Percentiles rank a stretch among this genome's conserved stretches.
Conservation (phyloP, 2,888 invertebrate genomes). For the Microctonus aethiopoides region DNA sequence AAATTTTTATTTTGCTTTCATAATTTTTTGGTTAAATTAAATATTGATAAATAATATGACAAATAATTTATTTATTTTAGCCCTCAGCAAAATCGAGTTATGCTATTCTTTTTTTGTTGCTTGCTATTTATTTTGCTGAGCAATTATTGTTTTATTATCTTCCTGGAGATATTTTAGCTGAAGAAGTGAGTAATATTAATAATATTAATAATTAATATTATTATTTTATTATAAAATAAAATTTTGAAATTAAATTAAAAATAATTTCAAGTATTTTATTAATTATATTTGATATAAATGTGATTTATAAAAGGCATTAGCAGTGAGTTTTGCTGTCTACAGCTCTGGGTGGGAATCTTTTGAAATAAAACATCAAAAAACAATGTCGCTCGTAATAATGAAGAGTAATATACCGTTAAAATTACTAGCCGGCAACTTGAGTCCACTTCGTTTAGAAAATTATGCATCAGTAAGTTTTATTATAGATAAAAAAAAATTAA, state of each 20-base stretch:
- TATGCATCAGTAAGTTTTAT: conserved; percentile 39
- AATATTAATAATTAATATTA: too few species aligned
- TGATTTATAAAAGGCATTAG: too few species aligned
- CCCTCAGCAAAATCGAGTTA: conserved; percentile 16
- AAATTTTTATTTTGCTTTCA: conserved; percentile 8
- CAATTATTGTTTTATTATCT: conserved; percentile 43
- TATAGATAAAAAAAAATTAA: background rate
- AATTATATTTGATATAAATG: too few species aligned
- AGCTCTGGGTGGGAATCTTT: conserved; percentile 39
- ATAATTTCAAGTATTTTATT: too few species aligned
- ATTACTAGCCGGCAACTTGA: conserved; percentile 36
- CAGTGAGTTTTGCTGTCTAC: conserved; percentile 37
- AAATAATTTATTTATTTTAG: conserved; percentile 12
- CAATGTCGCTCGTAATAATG: conserved; percentile 37
- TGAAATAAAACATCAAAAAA: conserved; percentile 32
- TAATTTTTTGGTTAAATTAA: background rate
- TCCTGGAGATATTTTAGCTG: conserved; percentile 39
- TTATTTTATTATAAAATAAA: too few species aligned
- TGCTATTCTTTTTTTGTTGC: conserved; percentile 35
- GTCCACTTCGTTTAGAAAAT: conserved; percentile 39
- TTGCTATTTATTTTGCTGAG: conserved; percentile 39
- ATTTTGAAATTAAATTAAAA: too few species aligned
- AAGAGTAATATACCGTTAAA: conserved; percentile 35
- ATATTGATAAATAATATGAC: background rate
- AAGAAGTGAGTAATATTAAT: conserved; percentile 37